A percentile compares a stretch with the other conserved stretches of the same genome.
phyloP scores from a whole-genome alignment of 2,888 invertebrate species.

The Polymixis flavicincta region DNA sequence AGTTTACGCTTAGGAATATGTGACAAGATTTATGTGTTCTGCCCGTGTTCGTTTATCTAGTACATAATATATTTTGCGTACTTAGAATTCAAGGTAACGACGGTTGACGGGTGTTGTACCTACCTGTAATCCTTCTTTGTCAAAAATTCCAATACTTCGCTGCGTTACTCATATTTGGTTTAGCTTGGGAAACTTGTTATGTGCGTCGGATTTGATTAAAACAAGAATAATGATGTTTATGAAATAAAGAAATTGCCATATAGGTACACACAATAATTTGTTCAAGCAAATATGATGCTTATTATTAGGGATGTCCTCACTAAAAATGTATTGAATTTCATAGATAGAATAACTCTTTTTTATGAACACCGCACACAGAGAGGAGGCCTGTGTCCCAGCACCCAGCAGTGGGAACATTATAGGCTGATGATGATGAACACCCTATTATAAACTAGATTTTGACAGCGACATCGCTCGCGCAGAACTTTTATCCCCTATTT shows the following conservation, averaged over 20 bases:
- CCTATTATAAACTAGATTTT: no score
- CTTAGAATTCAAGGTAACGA: slow-evolving; percentile 26
- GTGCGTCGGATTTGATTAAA: background rate
- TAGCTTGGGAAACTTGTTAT: background rate
- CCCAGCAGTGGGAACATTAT: no score
- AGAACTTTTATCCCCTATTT: no score
- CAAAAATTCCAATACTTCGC: slow-evolving; percentile 28
- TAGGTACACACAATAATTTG: no score
- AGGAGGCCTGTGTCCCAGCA: no score
- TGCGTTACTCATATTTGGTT: background rate
- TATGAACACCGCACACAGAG: no score
- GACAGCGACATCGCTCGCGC: no score
- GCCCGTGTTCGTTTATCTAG: slow-evolving; percentile 31
- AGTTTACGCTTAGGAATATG: slow-evolving; percentile 39
- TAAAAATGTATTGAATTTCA: background rate
- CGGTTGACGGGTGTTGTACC: slow-evolving; percentile 28
- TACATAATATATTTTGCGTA: slow-evolving; percentile 35
- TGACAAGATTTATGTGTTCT: slow-evolving; percentile 52
- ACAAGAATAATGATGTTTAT: background rate
- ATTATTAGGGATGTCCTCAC: background rate
- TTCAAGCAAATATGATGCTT: no score
- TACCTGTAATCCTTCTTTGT: slow-evolving; percentile 25
- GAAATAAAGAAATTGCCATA: background rate
- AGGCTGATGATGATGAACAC: no score
- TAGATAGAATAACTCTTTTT: no score